phyloP scores from a whole-genome alignment of 2,888 invertebrate species.

The Syrphus vitripennis region DNA sequence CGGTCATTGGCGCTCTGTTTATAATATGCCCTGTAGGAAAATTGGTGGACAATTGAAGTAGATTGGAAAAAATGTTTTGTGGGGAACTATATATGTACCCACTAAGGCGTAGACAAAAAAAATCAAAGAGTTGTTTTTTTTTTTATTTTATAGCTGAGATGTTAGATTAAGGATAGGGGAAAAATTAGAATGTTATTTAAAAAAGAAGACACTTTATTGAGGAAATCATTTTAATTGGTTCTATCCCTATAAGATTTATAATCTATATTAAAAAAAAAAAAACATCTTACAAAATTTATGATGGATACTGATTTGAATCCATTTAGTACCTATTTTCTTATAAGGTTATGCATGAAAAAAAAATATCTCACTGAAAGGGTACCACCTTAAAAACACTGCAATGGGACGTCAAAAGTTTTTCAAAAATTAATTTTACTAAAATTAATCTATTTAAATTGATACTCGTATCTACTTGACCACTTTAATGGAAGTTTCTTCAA shows the following conservation, averaged over 20 bases:
- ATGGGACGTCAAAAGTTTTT: too few species aligned
- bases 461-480: too few species aligned
- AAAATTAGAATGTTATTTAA: not conserved
- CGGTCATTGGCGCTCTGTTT: slow-evolving; percentile 67
- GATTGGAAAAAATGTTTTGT: not conserved
- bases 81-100: not conserved
- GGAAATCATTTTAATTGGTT: slow-evolving; percentile 5
- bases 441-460: too few species aligned
- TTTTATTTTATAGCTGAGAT: not conserved
- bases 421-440: too few species aligned
- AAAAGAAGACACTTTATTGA: not conserved
- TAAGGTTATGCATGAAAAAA: too few species aligned
- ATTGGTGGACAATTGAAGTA: slow-evolving; percentile 18
- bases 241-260: not conserved
- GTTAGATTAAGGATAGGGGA: not conserved
- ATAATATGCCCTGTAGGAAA: slow-evolving; percentile 14
- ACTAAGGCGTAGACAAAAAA: not conserved
- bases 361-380: too few species aligned
- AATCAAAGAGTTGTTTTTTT: not conserved
- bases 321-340: too few species aligned
- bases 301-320: too few species aligned
- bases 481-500: too few species aligned
- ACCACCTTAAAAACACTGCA: too few species aligned
- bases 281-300: too few species aligned
- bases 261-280: not conserved